Evolutionary conservation across 1,140 invertebrate species (phyloP), one percentile per base, ranked within the genome.

Genomic region (Pteromalus puparum): DNA sequence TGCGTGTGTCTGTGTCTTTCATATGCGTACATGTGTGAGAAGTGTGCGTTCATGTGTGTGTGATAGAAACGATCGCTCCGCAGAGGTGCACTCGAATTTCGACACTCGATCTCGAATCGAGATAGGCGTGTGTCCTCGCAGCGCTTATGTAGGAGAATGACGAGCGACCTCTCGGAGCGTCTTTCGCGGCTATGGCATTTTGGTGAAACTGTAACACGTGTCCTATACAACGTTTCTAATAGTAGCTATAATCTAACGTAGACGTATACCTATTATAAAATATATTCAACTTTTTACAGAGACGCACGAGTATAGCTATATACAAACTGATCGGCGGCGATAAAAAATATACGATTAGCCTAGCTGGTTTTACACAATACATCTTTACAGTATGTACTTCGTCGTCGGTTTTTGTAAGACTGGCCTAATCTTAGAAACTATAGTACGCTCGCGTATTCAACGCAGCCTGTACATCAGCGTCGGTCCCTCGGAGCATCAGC

Each of bases 131-230:
- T 18, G 48, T 18, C n/a, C 67, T 70, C 68, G 68, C 21, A 72
- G 12, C 6, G 53, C 0, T 61, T 61, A n/a, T 18, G 21, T 61
- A 34, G 38, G 38, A 42, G 21, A 24, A n/a, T 65, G 30, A 34
- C 7, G n/a, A 79, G 67, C 53, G 46, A 53, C 18, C n/a, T 67
- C 21, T 30, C 67, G 82, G 46, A 18, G 53, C 68, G 24, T 18
- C 30, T 65, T 67, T 73, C 48, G 15, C 30, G 10, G 67, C 80
- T 81, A 84, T 84, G 72, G 83, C 72, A 81, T 75, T 84, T 84
- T 84, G 78, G 70, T 80, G 83, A 80, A 84, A 80, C 78, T 84
- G 83, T 84, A 81, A 76, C 70, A 74, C 48, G 83, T 68, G 79
- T 84, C 72, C 78, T 75, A 84, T 81, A 81, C 61, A 84, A 34